Base-by-base conservation (phyloP, 2,888 invertebrate genomes). In the Osmoderma eremita region DNA sequence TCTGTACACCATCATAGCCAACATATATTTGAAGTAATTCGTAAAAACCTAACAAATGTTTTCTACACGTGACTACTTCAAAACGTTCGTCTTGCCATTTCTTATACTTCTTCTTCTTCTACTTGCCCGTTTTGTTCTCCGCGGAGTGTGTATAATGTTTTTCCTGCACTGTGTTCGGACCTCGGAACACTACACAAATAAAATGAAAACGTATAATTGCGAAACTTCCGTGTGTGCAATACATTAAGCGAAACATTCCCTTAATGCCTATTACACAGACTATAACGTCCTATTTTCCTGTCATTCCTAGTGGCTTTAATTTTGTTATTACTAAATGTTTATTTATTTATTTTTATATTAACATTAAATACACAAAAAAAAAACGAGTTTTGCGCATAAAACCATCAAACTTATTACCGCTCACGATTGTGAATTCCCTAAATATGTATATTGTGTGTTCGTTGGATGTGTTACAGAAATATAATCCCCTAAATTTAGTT, bases 31-130 rank as follows among this genome's bases (percentile, higher is more conserved):
- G 42, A 48, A 39, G 58, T 56, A 42, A 65, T 65, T 48, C 56
- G 48, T 50, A 58, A 65, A 65, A 65, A 65, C 54, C 36, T 65
- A 65, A 58, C 65, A 65, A 65, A 65, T 65, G 65, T 24, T 56
- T 15, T 18, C 20, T 49, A 65, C 56, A 65, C 65, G 65, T 65
- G 65, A 65, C 65, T 58, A 45, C 65, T 24, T 38, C 36, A 65
- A 30, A 49, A 17, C 24, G 48, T 53, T 49, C 39, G 42, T n/a
- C 45, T 42, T 61, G 30, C 45, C 12, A 38, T 53, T 53, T 38
- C 53, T 36, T 53, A 1, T 22, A 8, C 51, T 15, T n/a, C 30
- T 10, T 24, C 38, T 54, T 54, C 54, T 38, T 54, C n/a, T n/a
- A n/a, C n/a, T 30, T 6, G 15, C 24, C 30, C 42, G 2, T 61